These are phyloP conservation scores for Frieseomelitta varia DNA, from an alignment of 1,140 invertebrate genomes.

Conservation along the genomic window DNA sequence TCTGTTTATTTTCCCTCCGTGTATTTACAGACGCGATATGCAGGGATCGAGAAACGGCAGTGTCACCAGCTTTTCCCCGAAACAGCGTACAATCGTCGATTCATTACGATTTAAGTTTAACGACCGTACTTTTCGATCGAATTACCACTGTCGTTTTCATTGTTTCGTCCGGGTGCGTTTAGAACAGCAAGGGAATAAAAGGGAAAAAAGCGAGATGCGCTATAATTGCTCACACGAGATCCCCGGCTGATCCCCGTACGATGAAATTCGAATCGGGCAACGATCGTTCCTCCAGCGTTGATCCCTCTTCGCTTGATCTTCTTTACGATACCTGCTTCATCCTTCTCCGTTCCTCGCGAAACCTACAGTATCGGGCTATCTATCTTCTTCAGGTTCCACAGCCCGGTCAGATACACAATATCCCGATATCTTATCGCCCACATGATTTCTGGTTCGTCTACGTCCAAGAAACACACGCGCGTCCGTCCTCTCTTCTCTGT, in stretches of 20 bases:
- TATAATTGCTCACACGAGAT: conserved; percentile 41
- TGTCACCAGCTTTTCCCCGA: not conserved
- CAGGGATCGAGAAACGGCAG: not conserved
- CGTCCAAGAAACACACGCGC: conserved; percentile 46
- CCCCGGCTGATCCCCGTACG: conserved; percentile 36
- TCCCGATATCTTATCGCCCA: conserved; percentile 66
- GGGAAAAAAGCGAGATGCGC: not conserved
- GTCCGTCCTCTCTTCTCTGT: conserved; percentile 11
- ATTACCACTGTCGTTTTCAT: not conserved
- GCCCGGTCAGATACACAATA: conserved; percentile 63
- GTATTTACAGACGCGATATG: not conserved
- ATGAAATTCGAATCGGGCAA: conserved; percentile 54
- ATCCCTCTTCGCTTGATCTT: conserved; percentile 43
- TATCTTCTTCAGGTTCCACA: conserved; percentile 60
- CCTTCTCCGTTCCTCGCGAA: conserved; percentile 39
- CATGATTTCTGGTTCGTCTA: conserved; percentile 62
- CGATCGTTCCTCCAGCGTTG: conserved; percentile 40
- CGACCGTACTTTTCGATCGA: not conserved
- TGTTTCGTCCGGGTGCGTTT: not conserved
- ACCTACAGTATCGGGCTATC: conserved; percentile 57
- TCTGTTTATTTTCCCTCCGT: not conserved
- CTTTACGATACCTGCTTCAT: not conserved
- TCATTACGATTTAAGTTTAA: conserved; percentile 13
- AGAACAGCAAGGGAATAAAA: not conserved
- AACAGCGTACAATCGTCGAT: not conserved